Conservation (phyloP, 2,797 vertebrate species). For the Sebastes melanostomus region DNA sequence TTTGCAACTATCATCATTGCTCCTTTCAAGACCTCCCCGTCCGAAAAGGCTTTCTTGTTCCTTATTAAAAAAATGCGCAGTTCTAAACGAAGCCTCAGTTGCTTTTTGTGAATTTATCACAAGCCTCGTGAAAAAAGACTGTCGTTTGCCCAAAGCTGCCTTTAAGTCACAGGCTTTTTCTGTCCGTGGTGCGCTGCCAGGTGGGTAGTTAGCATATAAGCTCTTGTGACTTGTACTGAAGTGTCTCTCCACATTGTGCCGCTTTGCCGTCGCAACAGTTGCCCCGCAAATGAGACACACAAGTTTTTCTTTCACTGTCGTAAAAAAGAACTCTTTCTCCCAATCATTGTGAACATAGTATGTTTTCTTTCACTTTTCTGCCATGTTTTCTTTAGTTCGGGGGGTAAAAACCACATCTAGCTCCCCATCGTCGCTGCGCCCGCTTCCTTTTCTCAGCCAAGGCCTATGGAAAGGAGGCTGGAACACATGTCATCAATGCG, state of each 20-base stretch:
- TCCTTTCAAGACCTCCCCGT: conserved; percentile 2
- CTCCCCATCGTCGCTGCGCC: neutral
- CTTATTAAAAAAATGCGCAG: conserved; percentile 12
- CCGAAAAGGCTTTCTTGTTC: neutral
- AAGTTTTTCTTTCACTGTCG: no score
- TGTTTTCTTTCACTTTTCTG: neutral
- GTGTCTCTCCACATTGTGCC: no score
- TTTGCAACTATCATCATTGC: conserved; percentile 28
- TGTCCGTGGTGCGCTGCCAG: no score
- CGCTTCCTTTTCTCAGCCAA: neutral
- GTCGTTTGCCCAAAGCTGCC: neutral
- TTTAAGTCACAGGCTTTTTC: neutral
- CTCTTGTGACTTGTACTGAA: no score
- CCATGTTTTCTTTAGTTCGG: neutral
- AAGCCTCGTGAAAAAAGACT: neutral
- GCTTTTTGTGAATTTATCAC: no score
- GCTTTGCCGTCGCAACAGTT: no score
- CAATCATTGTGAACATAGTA: neutral
- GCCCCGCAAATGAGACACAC: no score
- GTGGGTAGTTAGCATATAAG: no score
- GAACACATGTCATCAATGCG: no score
- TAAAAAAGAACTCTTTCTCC: no score
- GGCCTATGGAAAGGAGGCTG: no score
- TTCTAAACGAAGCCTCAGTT: no score
- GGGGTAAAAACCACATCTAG: neutral